These are phyloP conservation scores for Siderastrea siderea DNA, from an alignment of 92 coral and sea anemone genomes.

Conservation along the genomic window DNA sequence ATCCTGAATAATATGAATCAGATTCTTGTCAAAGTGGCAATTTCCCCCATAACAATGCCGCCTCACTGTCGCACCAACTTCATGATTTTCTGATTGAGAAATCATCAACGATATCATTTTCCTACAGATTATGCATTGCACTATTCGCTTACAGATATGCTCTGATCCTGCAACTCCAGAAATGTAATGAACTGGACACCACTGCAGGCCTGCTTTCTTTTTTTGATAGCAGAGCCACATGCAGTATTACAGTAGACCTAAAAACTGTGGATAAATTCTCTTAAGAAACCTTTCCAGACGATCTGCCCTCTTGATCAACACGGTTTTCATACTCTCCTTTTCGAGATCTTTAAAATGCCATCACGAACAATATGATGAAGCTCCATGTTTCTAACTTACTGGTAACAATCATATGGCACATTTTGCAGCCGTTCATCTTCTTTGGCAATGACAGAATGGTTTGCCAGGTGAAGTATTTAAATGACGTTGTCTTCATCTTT, in stretches of 20 bases:
- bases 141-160: neutral
- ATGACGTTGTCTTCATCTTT: slow-evolving; percentile 13
- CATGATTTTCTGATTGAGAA: neutral
- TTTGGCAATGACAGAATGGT: neutral
- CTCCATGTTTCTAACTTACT: neutral
- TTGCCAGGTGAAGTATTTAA: slow-evolving; percentile 31
- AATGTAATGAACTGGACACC: neutral
- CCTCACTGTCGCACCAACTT: neutral
- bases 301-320: neutral
- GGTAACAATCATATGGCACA: neutral
- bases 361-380: neutral
- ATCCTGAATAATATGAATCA: neutral
- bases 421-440: neutral
- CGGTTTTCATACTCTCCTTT: slow-evolving; percentile 4
- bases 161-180: neutral
- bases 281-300: neutral
- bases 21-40: neutral
- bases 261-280: neutral
- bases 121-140: neutral
- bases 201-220: neutral
- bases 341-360: slow-evolving; percentile 16
- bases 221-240: neutral
- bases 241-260: neutral
- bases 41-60: neutral
- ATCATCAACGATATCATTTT: neutral